Conservation (phyloP, 2,797 vertebrate species). For the Phrynocephalus forsythii region DNA sequence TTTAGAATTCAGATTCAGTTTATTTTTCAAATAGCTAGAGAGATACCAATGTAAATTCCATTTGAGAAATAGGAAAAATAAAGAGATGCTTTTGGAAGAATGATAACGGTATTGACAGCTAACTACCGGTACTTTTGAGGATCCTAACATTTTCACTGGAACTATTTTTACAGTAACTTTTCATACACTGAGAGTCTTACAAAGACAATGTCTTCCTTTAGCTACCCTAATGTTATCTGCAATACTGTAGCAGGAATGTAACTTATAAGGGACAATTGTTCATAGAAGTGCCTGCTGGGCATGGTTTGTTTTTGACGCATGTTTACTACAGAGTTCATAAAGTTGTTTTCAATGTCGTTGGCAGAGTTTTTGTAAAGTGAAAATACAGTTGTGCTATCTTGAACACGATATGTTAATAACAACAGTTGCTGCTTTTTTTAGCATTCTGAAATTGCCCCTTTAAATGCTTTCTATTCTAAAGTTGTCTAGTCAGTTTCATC, state of each 20-base stretch:
- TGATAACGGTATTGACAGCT: neutral
- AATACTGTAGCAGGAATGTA: neutral
- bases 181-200: neutral
- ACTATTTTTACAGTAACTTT: too few relatives aligned
- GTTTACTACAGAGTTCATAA: too few relatives aligned
- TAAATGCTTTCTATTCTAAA: slow-evolving; percentile 22
- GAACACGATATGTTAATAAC: neutral
- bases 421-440: neutral
- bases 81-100: neutral
- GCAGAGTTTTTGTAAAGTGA: too few relatives aligned
- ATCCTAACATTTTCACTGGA: too few relatives aligned
- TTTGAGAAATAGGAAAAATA: neutral
- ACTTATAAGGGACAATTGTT: too few relatives aligned
- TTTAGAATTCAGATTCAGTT: neutral
- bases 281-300: too few relatives aligned
- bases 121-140: neutral
- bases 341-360: too few relatives aligned
- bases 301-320: too few relatives aligned
- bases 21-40: neutral
- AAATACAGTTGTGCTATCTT: too few relatives aligned
- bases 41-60: neutral
- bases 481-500: slow-evolving; percentile 25
- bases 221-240: neutral
- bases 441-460: slow-evolving; percentile 4
- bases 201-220: neutral